Conservation (phyloP, 2,888 invertebrate species). For the Pandemis cinnamomeana region DNA sequence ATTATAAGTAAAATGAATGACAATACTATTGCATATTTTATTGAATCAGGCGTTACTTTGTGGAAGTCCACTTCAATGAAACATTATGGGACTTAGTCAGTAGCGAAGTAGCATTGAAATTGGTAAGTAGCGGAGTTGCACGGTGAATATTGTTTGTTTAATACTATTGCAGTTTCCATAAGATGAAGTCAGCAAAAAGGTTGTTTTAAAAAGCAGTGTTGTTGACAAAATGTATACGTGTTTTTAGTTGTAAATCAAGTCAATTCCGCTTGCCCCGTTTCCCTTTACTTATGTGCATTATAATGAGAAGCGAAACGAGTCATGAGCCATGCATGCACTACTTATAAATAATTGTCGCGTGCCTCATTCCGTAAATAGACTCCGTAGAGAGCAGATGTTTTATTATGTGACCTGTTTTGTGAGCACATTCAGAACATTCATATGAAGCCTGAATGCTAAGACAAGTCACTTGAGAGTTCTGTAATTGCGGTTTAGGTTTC, state of each 20-base stretch:
- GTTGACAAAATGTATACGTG: background rate
- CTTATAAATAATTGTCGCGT: slow-evolving; percentile 41
- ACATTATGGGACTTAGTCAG: no score
- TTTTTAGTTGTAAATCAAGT: background rate
- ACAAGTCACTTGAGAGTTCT: background rate
- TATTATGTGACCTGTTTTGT: slow-evolving; percentile 36
- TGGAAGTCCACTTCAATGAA: no score
- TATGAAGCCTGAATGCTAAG: background rate
- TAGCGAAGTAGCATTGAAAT: no score
- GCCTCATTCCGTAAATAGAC: slow-evolving; percentile 40
- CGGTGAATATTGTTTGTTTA: no score
- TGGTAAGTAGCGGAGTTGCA: no score
- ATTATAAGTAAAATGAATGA: no score
- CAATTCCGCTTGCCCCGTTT: background rate
- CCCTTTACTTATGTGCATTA: slow-evolving; percentile 1
- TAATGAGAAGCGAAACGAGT: slow-evolving; percentile 13
- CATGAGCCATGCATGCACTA: slow-evolving; percentile 28
- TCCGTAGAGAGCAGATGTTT: slow-evolving; percentile 35
- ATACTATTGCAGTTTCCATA: no score
- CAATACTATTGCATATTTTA: no score
- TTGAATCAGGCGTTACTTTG: no score
- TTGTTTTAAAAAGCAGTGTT: background rate
- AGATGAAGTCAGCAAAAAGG: no score
- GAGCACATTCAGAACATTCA: slow-evolving; percentile 12
- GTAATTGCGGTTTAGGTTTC: background rate